Evolutionary conservation across 2,797 vertebrate species (phyloP), one percentile per base, ranked within the genome.

Genomic region (Characodon lateralis): DNA sequence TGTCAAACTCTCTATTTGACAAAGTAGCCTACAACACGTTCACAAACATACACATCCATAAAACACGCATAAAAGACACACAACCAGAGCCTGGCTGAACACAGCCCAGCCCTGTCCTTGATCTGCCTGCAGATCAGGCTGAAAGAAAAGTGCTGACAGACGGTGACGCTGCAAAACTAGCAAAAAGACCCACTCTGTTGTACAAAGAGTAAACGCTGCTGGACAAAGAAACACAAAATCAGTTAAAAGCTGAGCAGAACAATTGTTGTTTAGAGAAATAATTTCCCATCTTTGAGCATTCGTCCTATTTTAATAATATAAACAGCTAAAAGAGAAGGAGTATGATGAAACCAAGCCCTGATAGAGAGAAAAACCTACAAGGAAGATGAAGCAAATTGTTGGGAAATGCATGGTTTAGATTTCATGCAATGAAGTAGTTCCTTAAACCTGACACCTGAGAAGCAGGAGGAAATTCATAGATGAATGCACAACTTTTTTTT

Each of bases 101-200:
- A 76, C 58, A 74, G 65, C 50, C 35, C 35, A 41, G n/a, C 74
- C 78, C 73, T 72, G 65, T 63, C 71, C 72, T 56, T 59, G 66
- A 82, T 79, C 51, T 46, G 85, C 48, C 22, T 18, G 35, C 79
- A 74, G 63, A 26, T 56, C 46, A 18, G 6, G 53, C 2, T 91
- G 80, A 91, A 91, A 88, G 82, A 76, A 87, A 93, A 94, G 70
- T 6, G 94, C 94, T 95, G 94, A 95, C 86, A 26, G 70, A 50
- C 78, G 73, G 84, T 95, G 93, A 95, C 92, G 58, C 53, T 76
- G 91, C 93, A 94, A 81, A 92, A 84, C 91, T 91, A 91, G 83
- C 39, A 51, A 90, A 82, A 48, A 51, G 50, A 35, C 2, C 69
- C 72, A 35, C 46, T 59, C 75, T 78, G 16, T 77, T 79, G 71